Percentiles rank a stretch among this genome's conserved stretches.
These are phyloP conservation scores for Poecilia gillii DNA, from an alignment of 2,797 vertebrate species.

Conservation along the genomic window DNA sequence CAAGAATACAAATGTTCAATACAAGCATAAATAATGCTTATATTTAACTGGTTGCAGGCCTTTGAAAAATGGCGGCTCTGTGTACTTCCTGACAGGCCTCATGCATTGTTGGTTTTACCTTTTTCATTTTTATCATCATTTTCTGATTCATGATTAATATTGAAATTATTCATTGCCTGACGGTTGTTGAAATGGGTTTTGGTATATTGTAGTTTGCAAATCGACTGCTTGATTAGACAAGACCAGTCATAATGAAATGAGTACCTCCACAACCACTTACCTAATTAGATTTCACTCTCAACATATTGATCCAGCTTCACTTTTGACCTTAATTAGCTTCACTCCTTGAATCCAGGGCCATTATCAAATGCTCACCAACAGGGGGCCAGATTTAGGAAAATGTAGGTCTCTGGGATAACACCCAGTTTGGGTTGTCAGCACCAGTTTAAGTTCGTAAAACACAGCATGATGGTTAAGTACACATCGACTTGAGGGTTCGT, in stretches of 20 bases:
- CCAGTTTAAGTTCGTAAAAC: not conserved
- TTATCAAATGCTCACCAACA: not conserved
- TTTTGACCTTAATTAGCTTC: not conserved
- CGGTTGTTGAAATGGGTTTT: not conserved
- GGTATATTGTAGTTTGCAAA: conserved; percentile 16
- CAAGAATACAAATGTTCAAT: not conserved
- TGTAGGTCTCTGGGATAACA: not conserved
- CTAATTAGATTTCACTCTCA: not conserved
- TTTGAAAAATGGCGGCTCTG: not conserved
- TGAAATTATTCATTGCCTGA: not conserved
- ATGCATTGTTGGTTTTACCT: not conserved
- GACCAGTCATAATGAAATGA: not conserved
- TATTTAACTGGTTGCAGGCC: not conserved
- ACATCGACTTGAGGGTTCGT: not conserved
- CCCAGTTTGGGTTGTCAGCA: not conserved
- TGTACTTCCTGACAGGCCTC: not conserved
- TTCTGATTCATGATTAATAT: not conserved
- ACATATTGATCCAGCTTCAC: not conserved
- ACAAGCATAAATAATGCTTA: not conserved
- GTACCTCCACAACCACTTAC: not conserved
- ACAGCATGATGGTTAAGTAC: not conserved
- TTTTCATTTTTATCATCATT: not conserved
- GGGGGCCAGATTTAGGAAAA: not conserved
- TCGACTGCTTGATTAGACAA: not conserved
- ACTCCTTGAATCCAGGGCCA: not conserved